Evolutionary conservation across 2,113 vertebrate species (phyloP).

Genomic region (Nipponia nippon): DNA sequence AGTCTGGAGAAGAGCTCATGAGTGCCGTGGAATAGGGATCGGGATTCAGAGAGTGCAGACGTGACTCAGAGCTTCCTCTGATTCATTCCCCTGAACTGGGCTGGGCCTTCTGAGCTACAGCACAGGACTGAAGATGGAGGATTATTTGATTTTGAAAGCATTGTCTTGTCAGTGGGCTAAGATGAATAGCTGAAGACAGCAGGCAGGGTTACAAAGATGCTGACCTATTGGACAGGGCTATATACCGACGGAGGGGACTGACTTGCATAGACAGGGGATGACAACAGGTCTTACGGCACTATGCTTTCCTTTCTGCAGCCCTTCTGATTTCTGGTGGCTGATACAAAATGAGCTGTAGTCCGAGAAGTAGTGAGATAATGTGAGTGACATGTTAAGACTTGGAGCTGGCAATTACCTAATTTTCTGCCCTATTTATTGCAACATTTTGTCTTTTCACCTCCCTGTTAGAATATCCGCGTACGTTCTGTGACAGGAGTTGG

Average conservation of each 20-base stretch:
- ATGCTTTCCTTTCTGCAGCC: background rate
- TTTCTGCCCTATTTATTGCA: slow-evolving; percentile 13
- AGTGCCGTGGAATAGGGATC: background rate
- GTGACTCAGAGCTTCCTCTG: background rate
- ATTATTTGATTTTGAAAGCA: slow-evolving; percentile 2
- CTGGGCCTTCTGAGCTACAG: background rate
- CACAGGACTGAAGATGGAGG: background rate
- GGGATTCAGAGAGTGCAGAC: background rate
- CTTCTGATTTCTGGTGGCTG: background rate
- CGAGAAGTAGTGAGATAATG: background rate
- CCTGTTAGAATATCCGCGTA: slow-evolving; percentile 83
- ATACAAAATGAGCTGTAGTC: background rate
- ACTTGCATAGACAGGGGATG: background rate
- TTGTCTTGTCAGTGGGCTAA: background rate
- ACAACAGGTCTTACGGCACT: background rate
- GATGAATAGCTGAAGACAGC: background rate
- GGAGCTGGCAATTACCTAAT: slow-evolving; percentile 13
- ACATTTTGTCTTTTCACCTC: slow-evolving; percentile 28
- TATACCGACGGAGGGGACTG: background rate
- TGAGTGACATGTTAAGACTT: slow-evolving; percentile 2
- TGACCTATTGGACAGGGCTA: background rate
- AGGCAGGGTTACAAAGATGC: background rate
- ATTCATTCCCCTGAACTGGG: background rate
- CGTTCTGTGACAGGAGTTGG: slow-evolving; percentile 84
- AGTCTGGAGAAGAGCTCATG: background rate